Evolutionary conservation across 2,888 invertebrate genomes (phyloP), one percentile per base, ranked within the genome.

Genomic region (Atethmia centrago): DNA sequence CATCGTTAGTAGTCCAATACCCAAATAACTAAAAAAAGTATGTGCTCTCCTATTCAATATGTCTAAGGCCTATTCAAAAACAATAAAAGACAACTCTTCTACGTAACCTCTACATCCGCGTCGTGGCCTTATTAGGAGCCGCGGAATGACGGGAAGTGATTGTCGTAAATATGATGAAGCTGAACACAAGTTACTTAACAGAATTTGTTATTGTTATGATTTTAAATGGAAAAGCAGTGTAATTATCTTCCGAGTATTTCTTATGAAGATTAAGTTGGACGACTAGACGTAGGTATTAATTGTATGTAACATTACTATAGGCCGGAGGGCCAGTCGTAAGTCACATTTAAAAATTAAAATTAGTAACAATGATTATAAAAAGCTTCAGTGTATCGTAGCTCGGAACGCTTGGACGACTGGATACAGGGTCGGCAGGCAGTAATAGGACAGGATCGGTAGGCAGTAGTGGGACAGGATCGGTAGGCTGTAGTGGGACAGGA

Each of bases 121-220:
- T 84, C 28, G 59, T 82, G 80, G 83, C 87, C 90, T 89, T 90
- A 90, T 90, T 90, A 90, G 89, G 86, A 84, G 85, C 86, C 72
- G 84, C 84, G 85, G 85, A 87, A 87, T 88, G 89, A 87, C 91
- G 88, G 92, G 92, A 92, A 93, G 89, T 91, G 91, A 92, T 91
- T 90, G 86, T 91, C 87, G 88, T 91, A 90, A 91, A 91, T 90
- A 88, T 90, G 88, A 90, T 90, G 90, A 87, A 90, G 84, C 80
- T 87, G 85, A 85, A 86, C 82, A 83, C 87, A 85, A n/a, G 85
- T 90, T 89, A 89, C 88, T 84, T 85, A 78, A 86, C 85, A 85
- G 82, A 88, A 86, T 83, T 77, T 75, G 51, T 72, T 83, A 67
- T 66, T 79, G 73, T 74, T 83, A 36, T 63, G 59, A 53, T 58